Conservation (phyloP, 2,797 vertebrate species). For the Mionectes olivaceus region DNA sequence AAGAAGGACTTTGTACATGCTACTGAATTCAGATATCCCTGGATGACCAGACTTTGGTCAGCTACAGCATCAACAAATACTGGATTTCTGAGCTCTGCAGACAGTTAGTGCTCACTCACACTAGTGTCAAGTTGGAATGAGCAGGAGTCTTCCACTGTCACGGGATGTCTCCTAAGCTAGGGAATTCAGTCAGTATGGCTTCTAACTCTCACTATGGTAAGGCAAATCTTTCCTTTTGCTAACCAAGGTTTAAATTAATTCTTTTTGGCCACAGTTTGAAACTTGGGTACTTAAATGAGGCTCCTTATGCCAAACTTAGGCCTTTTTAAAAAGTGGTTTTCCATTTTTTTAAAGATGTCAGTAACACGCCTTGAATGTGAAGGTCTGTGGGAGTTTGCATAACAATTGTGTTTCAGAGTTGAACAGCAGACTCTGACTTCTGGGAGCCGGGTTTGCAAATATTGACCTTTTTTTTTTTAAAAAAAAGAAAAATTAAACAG, state of each 20-base stretch:
- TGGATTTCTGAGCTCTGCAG: not conserved
- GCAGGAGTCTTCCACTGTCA: not conserved
- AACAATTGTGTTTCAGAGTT: not conserved
- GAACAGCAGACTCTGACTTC: conserved; percentile 4
- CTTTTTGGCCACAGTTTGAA: conserved; percentile 49
- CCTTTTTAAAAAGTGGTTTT: not conserved
- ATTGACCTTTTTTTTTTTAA: conserved; percentile 34
- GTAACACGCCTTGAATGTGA: not conserved
- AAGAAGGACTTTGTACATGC: conserved; percentile 75
- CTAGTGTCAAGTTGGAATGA: not conserved
- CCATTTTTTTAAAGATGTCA: not conserved
- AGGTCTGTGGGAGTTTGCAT: not conserved
- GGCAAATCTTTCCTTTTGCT: conserved; percentile 74
- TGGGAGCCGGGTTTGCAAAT: conserved; percentile 53
- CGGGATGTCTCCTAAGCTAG: not conserved
- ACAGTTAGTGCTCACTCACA: not conserved
- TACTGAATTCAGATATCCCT: conserved; percentile 64
- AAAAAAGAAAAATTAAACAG: not conserved
- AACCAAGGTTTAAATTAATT: conserved; percentile 45
- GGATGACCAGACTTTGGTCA: conserved; percentile 42
- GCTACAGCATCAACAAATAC: conserved; percentile 35
- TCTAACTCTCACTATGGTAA: conserved; percentile 73
- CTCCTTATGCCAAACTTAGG: not conserved
- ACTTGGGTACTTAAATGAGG: not conserved
- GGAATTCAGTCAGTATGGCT: conserved; percentile 77